Evolutionary conservation across 2,888 invertebrate genomes (phyloP).

Genomic region (Gryllus longicercus): DNA sequence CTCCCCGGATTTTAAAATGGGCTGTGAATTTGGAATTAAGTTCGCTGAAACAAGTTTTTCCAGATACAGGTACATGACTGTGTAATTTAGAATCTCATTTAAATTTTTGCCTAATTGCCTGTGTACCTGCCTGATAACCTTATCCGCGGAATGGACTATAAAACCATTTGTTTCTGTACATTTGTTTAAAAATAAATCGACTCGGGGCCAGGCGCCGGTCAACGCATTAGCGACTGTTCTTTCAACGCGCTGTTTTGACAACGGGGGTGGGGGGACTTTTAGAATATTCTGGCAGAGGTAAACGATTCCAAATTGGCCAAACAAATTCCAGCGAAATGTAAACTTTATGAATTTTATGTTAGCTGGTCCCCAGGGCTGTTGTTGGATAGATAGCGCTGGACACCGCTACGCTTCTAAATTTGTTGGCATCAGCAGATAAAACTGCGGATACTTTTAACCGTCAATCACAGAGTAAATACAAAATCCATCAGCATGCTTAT

Average conservation of each 20-base stretch:
- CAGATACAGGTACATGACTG: constrained; percentile 17
- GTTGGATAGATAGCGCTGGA: background rate
- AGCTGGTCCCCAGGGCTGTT: background rate
- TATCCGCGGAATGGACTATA: constrained; percentile 4
- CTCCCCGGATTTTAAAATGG: constrained; percentile 17
- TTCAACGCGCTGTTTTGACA: background rate
- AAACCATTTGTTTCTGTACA: constrained; percentile 17
- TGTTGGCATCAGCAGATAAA: too few species aligned
- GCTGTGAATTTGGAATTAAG: constrained; percentile 17
- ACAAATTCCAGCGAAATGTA: constrained; percentile 8
- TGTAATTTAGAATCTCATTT: constrained; percentile 17
- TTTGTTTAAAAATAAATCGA: constrained; percentile 17
- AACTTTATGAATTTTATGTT: constrained; percentile 17
- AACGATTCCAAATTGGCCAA: constrained; percentile 8
- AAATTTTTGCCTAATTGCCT: constrained; percentile 17
- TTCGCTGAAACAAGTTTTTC: constrained; percentile 17
- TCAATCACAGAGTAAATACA: too few species aligned
- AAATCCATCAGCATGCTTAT: too few species aligned
- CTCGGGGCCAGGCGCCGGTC: background rate
- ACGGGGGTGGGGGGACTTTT: background rate
- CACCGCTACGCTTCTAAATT: too few species aligned
- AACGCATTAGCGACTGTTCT: constrained; percentile 5
- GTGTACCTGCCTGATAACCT: constrained; percentile 10
- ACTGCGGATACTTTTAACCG: too few species aligned
- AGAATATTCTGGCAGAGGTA: constrained; percentile 17